Conservation (phyloP, 2,797 vertebrate species). For the Dallia pectoralis region DNA sequence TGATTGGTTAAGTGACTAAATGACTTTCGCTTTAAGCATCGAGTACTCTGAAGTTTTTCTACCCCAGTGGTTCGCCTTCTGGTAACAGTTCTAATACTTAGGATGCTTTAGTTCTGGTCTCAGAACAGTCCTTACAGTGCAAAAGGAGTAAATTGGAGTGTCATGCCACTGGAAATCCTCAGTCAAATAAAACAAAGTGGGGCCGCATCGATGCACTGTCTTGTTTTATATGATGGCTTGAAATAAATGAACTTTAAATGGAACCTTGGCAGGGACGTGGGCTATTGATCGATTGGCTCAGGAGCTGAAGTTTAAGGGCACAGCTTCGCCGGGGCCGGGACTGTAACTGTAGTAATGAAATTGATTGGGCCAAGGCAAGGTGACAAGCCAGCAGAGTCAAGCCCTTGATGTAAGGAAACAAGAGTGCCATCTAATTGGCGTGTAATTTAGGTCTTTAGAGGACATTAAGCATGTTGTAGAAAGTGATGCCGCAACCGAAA, state of each 20-base stretch:
- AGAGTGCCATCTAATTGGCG: slow-evolving; percentile 87
- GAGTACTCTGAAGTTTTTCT: no score
- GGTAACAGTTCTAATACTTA: no score
- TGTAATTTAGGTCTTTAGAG: slow-evolving; percentile 87
- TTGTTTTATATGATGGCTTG: slow-evolving; percentile 86
- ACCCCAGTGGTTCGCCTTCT: no score
- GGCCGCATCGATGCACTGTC: slow-evolving; percentile 82
- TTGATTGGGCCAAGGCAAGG: slow-evolving; percentile 84
- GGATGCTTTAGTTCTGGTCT: slow-evolving; percentile 30
- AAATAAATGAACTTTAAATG: slow-evolving; percentile 90
- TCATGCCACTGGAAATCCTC: slow-evolving; percentile 80
- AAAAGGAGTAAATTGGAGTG: slow-evolving; percentile 57
- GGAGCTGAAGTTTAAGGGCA: slow-evolving; percentile 87
- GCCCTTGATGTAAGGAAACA: slow-evolving; percentile 88
- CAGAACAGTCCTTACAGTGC: slow-evolving; percentile 47
- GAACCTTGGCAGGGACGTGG: slow-evolving; percentile 82
- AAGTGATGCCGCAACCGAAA: slow-evolving; percentile 70
- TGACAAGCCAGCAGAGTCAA: slow-evolving; percentile 86
- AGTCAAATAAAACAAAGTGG: slow-evolving; percentile 85
- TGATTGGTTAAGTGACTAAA: neutral
- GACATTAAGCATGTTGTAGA: slow-evolving; percentile 81
- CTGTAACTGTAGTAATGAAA: slow-evolving; percentile 88
- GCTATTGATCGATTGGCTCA: slow-evolving; percentile 81
- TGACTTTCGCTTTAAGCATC: no score
- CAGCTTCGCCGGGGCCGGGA: slow-evolving; percentile 73